A percentile compares a stretch with the other conserved stretches of the same genome.
Conservation (phyloP, 2,888 invertebrate genomes). For the Netelia fuscicornis region DNA sequence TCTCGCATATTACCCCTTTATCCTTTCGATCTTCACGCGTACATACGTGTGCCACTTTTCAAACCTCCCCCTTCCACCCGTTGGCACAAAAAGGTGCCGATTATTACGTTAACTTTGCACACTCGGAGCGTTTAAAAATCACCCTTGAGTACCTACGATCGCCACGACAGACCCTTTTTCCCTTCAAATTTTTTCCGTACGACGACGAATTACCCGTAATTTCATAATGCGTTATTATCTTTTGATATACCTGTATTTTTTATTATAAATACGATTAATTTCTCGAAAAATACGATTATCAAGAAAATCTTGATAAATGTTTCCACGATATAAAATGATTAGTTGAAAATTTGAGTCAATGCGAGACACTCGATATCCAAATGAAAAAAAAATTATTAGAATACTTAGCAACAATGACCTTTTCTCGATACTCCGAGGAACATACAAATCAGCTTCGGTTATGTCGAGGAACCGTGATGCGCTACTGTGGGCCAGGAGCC, state of each 20-base stretch:
- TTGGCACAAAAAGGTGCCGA: background rate
- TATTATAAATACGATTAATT: no score
- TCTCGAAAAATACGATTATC: no score
- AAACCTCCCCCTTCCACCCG: background rate
- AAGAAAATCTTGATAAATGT: no score
- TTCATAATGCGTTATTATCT: no score
- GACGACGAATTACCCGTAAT: background rate
- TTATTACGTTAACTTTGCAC: constrained; percentile 18
- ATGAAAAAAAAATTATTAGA: no score
- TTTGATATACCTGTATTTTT: no score
- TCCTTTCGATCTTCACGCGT: background rate
- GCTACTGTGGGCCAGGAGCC: background rate
- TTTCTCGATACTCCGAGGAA: background rate
- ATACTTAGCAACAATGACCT: no score
- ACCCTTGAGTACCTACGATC: background rate
- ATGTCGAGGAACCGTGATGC: background rate
- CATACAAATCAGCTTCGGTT: background rate
- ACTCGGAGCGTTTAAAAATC: background rate
- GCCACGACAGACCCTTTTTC: background rate
- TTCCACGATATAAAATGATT: no score
- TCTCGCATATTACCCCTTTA: constrained; percentile 6
- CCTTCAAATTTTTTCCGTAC: background rate
- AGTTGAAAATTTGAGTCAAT: no score
- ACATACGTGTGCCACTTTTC: background rate
- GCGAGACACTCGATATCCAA: no score